These are phyloP conservation scores for Platygyra sinensis DNA, from an alignment of 64 coral and sea anemone genomes.

Conservation along the genomic window DNA sequence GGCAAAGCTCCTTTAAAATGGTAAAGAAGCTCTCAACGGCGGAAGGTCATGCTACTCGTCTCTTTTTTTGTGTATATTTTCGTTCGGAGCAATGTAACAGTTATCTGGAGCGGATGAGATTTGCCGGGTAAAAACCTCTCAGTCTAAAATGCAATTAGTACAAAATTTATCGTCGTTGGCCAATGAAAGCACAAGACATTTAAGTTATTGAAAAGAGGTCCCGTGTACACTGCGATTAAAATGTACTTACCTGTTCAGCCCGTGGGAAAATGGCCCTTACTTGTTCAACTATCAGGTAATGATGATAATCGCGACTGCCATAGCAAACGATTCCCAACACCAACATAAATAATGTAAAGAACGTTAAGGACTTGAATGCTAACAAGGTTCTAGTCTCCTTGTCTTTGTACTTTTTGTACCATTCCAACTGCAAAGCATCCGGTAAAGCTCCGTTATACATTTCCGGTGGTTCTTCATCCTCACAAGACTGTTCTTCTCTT, in stretches of 20 bases:
- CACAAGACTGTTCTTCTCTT: background rate
- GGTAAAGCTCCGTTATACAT: background rate
- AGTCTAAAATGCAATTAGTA: background rate
- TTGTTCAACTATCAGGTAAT: conserved; percentile 62
- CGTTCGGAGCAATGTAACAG: too few relatives aligned
- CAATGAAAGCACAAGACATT: background rate
- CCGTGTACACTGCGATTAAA: background rate
- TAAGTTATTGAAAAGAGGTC: background rate
- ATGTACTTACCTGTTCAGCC: conserved; percentile 51
- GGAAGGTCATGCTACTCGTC: too few relatives aligned
- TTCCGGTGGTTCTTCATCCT: background rate
- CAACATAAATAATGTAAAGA: conserved; percentile 50
- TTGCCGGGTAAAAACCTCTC: too few relatives aligned
- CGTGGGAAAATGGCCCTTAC: conserved; percentile 46
- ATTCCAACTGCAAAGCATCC: conserved; percentile 25
- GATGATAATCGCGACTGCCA: conserved; percentile 50
- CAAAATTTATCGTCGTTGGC: background rate
- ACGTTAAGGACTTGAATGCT: conserved; percentile 33
- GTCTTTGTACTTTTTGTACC: conserved; percentile 46
- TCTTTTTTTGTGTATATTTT: too few relatives aligned
- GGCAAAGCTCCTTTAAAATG: too few relatives aligned
- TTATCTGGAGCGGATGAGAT: too few relatives aligned
- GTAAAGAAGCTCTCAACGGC: too few relatives aligned
- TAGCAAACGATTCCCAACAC: conserved; percentile 77
- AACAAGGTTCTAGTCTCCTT: conserved; percentile 66